Evolutionary conservation across 2,113 vertebrate genomes (phyloP).

Genomic region (Passer domesticus): DNA sequence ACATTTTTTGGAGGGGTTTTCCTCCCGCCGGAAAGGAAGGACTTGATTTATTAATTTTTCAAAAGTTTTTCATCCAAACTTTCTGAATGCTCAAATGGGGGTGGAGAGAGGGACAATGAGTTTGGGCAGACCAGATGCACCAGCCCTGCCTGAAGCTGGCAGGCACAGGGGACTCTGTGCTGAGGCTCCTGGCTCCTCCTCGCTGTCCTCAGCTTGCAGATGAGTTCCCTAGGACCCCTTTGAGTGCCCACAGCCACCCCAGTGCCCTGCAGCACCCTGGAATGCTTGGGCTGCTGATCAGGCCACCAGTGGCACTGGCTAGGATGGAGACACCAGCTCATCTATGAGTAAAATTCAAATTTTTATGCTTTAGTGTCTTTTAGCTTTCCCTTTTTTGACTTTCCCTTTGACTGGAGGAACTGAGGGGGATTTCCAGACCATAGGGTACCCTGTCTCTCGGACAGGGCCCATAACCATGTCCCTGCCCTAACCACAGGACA

Average conservation of each 20-base stretch:
- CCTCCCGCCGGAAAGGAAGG: neutral
- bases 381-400: neutral
- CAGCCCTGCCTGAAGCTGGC: neutral
- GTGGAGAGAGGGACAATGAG: neutral
- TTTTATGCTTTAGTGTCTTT: neutral
- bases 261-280: neutral
- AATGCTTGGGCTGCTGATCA: neutral
- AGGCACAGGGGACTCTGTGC: neutral
- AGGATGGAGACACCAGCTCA: neutral
- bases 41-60: conserved; percentile 1
- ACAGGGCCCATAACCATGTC: rapidly evolving
- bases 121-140: neutral
- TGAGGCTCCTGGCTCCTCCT: neutral
- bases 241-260: neutral
- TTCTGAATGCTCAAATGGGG: neutral
- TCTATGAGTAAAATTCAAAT: neutral
- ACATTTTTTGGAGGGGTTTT: conserved; percentile 29
- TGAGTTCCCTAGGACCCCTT: neutral
- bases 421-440: neutral
- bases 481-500: rapidly evolving
- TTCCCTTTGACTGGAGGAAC: neutral
- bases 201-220: rapidly evolving
- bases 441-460: rapidly evolving
- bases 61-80: neutral
- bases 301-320: neutral